These are phyloP conservation scores for Brachionus paranguensis DNA, from an alignment of 1,140 invertebrate genomes.

Conservation along the genomic window DNA sequence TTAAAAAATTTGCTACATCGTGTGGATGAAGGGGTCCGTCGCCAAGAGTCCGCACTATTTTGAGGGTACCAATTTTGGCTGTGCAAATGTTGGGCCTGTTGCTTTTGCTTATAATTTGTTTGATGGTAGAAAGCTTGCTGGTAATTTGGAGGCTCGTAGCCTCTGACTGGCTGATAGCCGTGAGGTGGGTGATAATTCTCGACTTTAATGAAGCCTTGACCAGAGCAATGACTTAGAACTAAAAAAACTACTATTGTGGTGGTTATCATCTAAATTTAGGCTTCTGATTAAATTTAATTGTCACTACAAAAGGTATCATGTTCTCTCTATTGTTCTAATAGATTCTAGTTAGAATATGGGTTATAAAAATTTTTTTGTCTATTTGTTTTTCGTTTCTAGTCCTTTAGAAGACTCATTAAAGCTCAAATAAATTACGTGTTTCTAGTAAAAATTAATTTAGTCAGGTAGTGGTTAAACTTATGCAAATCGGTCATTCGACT, in stretches of 20 bases:
- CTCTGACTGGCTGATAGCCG: constrained; percentile 25
- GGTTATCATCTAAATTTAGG: not conserved
- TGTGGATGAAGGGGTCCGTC: not conserved
- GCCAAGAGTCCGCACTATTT: not conserved
- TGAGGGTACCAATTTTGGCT: not conserved
- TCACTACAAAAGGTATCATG: not conserved
- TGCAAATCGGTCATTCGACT: not conserved
- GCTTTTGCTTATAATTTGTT: not conserved
- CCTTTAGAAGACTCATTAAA: not conserved
- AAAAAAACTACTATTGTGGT: not conserved
- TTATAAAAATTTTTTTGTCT: not conserved
- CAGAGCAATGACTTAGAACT: not conserved
- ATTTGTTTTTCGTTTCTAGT: not conserved
- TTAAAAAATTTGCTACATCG: not conserved
- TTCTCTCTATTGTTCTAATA: not conserved
- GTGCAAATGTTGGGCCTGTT: not conserved
- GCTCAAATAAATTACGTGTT: not conserved
- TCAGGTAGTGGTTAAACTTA: not conserved
- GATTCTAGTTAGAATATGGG: not conserved
- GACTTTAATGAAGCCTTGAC: not conserved
- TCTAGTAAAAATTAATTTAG: not conserved
- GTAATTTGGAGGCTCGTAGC: constrained; percentile 33
- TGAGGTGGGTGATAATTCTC: constrained; percentile 33
- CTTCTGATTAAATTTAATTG: not conserved
- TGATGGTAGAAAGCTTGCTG: not conserved